Evolutionary conservation across 2,113 vertebrate genomes (phyloP).

Genomic region (Pardalotus punctatus): DNA sequence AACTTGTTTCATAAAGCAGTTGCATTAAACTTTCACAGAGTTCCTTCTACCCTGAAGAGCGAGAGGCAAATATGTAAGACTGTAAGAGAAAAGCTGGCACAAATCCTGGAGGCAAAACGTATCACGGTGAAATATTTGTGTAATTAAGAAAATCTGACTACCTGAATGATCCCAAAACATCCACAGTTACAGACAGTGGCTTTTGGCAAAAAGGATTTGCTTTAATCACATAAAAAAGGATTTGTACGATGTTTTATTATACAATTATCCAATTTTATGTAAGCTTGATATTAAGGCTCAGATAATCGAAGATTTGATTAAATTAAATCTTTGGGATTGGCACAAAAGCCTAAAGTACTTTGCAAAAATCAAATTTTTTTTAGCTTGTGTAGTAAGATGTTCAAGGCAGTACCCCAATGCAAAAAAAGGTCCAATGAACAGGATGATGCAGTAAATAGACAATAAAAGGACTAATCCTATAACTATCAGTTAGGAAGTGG

Average conservation of each 20-base stretch:
- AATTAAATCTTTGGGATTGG: not conserved
- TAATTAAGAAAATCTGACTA: constrained; percentile 11
- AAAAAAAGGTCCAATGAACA: not conserved
- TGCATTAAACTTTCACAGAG: not conserved
- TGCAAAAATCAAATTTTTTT: not conserved
- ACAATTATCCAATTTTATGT: not conserved
- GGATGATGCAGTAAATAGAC: not conserved
- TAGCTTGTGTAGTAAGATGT: not conserved
- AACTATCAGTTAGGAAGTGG: not conserved
- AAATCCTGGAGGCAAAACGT: not conserved
- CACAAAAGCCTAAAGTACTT: not conserved
- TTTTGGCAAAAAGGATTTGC: not conserved
- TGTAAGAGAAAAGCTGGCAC: not conserved
- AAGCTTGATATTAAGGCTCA: not conserved
- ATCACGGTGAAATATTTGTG: not conserved
- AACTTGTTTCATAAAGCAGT: not conserved
- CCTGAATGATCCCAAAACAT: not conserved
- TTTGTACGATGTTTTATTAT: not conserved
- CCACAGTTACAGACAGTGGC: not conserved
- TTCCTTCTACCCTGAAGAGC: not conserved
- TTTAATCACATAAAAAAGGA: not conserved
- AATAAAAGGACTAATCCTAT: not conserved
- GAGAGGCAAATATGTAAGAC: not conserved
- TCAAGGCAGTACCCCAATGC: not conserved
- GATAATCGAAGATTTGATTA: not conserved